A percentile compares a stretch with the other conserved stretches of the same genome.
Conservation (phyloP, 2,888 invertebrate genomes). For the Trichopria drosophilae region DNA sequence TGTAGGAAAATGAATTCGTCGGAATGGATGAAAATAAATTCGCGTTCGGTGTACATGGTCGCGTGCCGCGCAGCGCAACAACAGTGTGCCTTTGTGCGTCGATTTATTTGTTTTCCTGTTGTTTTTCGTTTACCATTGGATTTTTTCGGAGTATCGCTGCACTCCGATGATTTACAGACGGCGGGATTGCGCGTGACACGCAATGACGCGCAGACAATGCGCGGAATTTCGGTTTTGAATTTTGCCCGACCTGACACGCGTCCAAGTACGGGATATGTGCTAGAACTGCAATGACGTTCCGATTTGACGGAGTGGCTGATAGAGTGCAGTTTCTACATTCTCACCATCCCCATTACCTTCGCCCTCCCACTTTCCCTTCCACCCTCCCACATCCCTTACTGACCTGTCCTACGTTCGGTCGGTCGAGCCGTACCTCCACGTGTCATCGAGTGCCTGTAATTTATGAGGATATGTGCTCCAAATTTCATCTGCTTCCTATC, state of each 20-base stretch:
- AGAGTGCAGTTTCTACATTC: constrained; percentile 42
- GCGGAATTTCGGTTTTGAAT: constrained; percentile 56
- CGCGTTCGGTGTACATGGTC: not conserved
- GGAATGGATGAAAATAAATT: not conserved
- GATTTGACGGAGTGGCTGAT: constrained; percentile 53
- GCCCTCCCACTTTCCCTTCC: constrained; percentile 3
- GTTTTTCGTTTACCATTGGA: not conserved
- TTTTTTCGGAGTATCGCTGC: not conserved
- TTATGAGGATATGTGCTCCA: too few relatives aligned
- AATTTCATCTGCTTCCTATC: too few relatives aligned
- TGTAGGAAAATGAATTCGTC: too few relatives aligned
- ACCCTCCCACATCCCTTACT: not conserved
- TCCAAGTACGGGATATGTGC: constrained; percentile 45
- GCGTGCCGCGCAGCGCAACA: not conserved
- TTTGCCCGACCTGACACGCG: constrained; percentile 50
- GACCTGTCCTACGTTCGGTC: too few relatives aligned
- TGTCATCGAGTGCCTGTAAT: too few relatives aligned
- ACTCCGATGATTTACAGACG: constrained; percentile 39
- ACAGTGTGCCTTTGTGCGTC: not conserved
- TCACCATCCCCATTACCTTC: constrained; percentile 10
- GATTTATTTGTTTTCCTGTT: not conserved
- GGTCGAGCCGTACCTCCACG: too few relatives aligned
- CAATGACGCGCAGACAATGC: constrained; percentile 53
- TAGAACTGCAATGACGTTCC: constrained; percentile 50
- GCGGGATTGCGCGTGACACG: constrained; percentile 49